These are phyloP conservation scores for Frankliniella intonsa DNA, from an alignment of 2,888 invertebrate species.

Conservation along the genomic window DNA sequence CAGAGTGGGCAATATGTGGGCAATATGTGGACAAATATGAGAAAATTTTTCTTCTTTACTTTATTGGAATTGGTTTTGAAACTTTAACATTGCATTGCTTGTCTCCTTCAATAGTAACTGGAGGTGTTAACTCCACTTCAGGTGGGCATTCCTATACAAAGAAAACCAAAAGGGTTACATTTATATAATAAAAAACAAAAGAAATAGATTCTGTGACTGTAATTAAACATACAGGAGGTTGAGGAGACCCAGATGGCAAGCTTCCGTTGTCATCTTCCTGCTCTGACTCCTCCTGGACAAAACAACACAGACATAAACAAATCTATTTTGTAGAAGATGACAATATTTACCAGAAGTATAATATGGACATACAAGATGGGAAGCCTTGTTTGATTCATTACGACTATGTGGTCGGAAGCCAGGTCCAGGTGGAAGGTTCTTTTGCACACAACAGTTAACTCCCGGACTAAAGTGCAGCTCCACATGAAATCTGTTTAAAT, in stretches of 20 bases:
- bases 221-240: background rate
- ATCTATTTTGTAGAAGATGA: background rate
- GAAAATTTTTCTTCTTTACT: constrained; percentile 47
- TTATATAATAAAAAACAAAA: background rate
- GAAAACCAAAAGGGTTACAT: background rate
- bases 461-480: constrained; percentile 99
- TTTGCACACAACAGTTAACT: constrained; percentile 92
- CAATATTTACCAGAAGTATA: background rate
- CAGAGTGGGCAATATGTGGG: background rate
- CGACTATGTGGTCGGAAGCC: constrained; percentile 89
- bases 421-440: constrained; percentile 87
- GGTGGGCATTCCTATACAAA: background rate
- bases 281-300: background rate
- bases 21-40: background rate
- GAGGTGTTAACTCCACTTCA: background rate
- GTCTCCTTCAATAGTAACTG: background rate
- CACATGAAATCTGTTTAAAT: constrained; percentile 74
- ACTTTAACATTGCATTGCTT: constrained; percentile 46
- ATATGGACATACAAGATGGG: constrained; percentile 30
- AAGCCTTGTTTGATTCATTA: constrained; percentile 65
- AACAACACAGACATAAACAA: background rate
- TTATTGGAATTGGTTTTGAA: constrained; percentile 73
- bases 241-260: constrained; percentile 4
- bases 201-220: background rate
- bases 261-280: background rate